phyloP scores from a whole-genome alignment of 30 jellyfish, hydroid and myxozoan genomes.

The Aurelia coerulea region DNA sequence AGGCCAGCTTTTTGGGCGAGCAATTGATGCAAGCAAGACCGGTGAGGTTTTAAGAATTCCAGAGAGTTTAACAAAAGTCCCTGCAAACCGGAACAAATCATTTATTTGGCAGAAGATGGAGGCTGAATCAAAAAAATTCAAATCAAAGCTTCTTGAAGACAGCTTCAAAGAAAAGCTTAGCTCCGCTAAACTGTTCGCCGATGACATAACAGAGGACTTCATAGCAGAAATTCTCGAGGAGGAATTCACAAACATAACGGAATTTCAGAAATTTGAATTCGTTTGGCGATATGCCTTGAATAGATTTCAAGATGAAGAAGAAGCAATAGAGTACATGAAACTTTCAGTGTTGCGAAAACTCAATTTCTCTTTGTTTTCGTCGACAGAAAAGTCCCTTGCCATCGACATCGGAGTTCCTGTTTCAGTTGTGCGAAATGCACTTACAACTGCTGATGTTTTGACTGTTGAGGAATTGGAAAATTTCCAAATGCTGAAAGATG shows the following conservation, averaged over 20 bases:
- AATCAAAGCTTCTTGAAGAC: neutral
- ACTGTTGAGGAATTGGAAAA: neutral
- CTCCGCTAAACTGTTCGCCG: neutral
- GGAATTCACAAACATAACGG: neutral
- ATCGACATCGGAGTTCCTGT: conserved; percentile 20
- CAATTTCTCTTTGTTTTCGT: conserved; percentile 35
- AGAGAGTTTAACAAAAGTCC: conserved; percentile 1
- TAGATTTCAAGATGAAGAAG: neutral
- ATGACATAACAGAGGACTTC: conserved; percentile 18
- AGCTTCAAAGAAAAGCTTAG: neutral
- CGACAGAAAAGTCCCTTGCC: conserved; percentile 21
- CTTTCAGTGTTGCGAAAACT: neutral
- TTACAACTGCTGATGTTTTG: conserved; percentile 4
- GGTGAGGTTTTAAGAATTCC: conserved; percentile 41
- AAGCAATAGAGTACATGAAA: conserved; percentile 25
- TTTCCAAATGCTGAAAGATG: conserved; percentile 3
- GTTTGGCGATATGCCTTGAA: conserved; percentile 24
- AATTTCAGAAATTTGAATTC: conserved; percentile 25
- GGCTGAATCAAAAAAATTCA: neutral
- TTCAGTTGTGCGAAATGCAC: conserved; percentile 1
- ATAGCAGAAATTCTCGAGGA: neutral
- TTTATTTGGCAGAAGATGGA: conserved; percentile 43
- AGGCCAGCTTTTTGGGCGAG: conserved; percentile 36
- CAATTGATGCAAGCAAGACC: conserved; percentile 36
- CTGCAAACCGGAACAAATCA: neutral